phyloP scores from a whole-genome alignment of 2,113 vertebrate species.

The Elaphurus davidianus region DNA sequence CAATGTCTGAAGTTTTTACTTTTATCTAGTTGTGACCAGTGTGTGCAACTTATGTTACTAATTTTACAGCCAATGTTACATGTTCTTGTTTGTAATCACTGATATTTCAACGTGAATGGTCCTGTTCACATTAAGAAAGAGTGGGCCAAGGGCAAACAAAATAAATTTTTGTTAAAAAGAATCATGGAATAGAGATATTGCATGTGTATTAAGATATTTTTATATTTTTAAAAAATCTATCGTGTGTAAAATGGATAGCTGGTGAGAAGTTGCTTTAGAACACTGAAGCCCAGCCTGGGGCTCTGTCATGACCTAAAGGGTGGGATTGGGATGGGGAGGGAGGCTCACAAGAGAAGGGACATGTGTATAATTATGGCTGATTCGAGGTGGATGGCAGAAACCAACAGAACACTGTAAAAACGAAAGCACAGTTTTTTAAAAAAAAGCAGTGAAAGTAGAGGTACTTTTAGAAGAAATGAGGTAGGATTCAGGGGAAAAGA shows the following conservation, averaged over 20 bases:
- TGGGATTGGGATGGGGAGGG: background rate
- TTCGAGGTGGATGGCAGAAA: background rate
- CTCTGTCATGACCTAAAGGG: background rate
- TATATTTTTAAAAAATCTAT: background rate
- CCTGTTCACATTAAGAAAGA: background rate
- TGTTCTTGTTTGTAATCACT: background rate
- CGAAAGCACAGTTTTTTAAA: background rate
- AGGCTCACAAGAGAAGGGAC: background rate
- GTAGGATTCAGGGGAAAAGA: background rate
- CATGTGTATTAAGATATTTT: background rate
- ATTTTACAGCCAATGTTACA: background rate
- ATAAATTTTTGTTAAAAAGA: background rate
- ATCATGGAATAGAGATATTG: accelerated
- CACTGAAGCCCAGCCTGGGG: background rate
- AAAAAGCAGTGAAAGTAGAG: background rate
- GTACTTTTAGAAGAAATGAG: conserved; percentile 40
- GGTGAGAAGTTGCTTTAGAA: background rate
- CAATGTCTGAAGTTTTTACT: background rate
- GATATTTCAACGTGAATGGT: background rate
- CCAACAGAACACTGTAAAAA: background rate
- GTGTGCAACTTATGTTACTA: background rate
- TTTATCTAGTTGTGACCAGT: background rate
- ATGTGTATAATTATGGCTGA: background rate
- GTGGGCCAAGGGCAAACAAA: background rate
- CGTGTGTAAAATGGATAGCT: background rate